These are phyloP conservation scores for Diadegma fenestrale DNA, from an alignment of 2,888 invertebrate species.

Conservation along the genomic window DNA sequence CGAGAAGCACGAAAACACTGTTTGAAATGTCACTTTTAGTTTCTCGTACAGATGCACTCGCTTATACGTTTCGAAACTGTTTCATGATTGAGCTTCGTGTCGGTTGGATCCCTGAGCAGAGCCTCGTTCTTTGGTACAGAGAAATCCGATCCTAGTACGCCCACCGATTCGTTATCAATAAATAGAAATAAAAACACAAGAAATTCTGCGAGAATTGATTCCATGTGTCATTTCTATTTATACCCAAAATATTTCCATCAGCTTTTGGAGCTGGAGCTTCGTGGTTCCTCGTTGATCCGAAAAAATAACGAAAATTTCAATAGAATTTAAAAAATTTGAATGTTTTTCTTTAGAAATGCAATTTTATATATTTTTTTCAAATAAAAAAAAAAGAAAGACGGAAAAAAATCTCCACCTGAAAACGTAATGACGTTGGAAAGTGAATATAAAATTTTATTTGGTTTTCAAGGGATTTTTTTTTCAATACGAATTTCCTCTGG, in stretches of 20 bases:
- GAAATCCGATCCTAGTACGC: constrained; percentile 69
- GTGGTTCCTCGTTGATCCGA: no score
- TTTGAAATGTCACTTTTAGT: constrained; percentile 60
- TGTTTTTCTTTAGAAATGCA: no score
- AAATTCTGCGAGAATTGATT: background rate
- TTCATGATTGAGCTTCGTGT: constrained; percentile 31
- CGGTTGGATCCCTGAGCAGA: constrained; percentile 1
- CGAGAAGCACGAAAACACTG: constrained; percentile 55
- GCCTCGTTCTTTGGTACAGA: constrained; percentile 36
- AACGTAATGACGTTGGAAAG: background rate
- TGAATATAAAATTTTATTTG: background rate
- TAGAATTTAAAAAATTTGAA: no score
- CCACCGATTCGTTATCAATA: constrained; percentile 67
- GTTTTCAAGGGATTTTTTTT: background rate
- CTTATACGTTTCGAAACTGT: constrained; percentile 34
- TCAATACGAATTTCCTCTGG: background rate
- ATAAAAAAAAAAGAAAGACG: no score
- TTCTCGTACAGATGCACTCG: constrained; percentile 44
- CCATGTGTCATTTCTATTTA: background rate
- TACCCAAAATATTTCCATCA: background rate
- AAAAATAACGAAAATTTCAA: no score
- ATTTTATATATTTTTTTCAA: no score
- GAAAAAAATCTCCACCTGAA: no score
- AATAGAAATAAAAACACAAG: constrained; percentile 36
- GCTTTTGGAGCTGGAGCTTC: no score